Conservation (phyloP, 2,888 invertebrate genomes). For the Phengaris arion region DNA sequence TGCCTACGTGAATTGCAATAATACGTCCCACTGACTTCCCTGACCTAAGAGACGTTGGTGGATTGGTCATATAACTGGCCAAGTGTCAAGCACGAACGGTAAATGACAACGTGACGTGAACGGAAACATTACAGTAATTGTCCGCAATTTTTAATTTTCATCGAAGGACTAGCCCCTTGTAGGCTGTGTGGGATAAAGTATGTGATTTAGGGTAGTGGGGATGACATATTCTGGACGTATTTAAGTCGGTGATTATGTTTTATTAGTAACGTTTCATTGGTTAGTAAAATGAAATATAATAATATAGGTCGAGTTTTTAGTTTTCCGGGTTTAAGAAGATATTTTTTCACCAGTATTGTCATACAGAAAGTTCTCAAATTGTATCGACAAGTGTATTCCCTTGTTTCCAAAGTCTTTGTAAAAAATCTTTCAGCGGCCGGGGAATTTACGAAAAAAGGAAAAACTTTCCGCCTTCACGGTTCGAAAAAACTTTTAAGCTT, state of each 20-base stretch:
- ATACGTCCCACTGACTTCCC: background rate
- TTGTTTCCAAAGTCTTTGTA: slow-evolving; percentile 18
- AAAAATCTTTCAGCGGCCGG: slow-evolving; percentile 24
- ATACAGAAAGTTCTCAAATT: slow-evolving; percentile 9
- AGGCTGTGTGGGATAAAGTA: no score
- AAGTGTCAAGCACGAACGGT: background rate
- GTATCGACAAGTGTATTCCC: slow-evolving; percentile 19
- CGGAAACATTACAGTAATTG: no score
- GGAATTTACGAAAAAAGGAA: slow-evolving; percentile 2
- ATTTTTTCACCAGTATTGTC: slow-evolving; percentile 12
- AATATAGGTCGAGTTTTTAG: background rate
- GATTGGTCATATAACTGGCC: background rate
- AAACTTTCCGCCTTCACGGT: slow-evolving; percentile 14
- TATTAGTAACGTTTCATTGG: no score
- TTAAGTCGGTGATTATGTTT: no score
- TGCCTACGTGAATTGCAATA: background rate
- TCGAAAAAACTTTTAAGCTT: slow-evolving; percentile 22
- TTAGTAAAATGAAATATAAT: no score
- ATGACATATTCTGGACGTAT: no score
- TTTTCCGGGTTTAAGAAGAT: background rate
- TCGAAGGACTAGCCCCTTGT: no score
- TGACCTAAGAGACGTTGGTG: background rate
- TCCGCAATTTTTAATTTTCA: no score
- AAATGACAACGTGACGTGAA: no score
- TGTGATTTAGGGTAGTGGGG: no score